phyloP scores from a whole-genome alignment of 2,888 invertebrate genomes.

The Nezara viridula region DNA sequence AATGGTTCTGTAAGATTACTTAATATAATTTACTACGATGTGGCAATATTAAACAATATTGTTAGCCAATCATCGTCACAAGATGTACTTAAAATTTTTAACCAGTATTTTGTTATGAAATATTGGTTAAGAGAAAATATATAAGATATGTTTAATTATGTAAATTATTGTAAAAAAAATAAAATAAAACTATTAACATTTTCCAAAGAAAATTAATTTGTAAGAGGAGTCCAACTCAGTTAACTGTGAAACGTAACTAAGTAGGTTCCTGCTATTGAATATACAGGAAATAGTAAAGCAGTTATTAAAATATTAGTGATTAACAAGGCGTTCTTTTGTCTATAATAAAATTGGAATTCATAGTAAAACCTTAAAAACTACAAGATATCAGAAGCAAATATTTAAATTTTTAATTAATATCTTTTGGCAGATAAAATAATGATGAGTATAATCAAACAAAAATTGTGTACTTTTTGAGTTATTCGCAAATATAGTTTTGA shows the following conservation, averaged over 20 bases:
- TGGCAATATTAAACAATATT: constrained; percentile 53
- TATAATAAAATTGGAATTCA: too few species aligned
- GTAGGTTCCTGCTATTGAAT: too few species aligned
- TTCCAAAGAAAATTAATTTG: neutral
- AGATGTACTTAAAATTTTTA: constrained; percentile 19
- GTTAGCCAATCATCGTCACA: constrained; percentile 51
- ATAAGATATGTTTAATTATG: constrained; percentile 15
- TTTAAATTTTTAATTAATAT: neutral
- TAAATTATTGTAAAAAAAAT: constrained; percentile 29
- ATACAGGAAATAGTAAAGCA: neutral
- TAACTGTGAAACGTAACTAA: neutral
- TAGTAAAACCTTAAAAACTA: neutral
- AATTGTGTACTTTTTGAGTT: too few species aligned
- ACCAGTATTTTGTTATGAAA: constrained; percentile 51
- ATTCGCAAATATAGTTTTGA: too few species aligned
- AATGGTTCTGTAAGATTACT: neutral
- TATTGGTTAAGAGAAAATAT: neutral
- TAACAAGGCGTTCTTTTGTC: too few species aligned
- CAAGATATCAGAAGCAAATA: neutral
- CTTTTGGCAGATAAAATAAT: too few species aligned
- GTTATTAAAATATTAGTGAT: neutral
- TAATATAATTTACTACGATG: constrained; percentile 37
- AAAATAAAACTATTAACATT: constrained; percentile 21
- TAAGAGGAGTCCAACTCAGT: neutral
- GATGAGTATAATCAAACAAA: too few species aligned